Evolutionary conservation across 2,113 vertebrate species (phyloP).

Genomic region (Channa argus): DNA sequence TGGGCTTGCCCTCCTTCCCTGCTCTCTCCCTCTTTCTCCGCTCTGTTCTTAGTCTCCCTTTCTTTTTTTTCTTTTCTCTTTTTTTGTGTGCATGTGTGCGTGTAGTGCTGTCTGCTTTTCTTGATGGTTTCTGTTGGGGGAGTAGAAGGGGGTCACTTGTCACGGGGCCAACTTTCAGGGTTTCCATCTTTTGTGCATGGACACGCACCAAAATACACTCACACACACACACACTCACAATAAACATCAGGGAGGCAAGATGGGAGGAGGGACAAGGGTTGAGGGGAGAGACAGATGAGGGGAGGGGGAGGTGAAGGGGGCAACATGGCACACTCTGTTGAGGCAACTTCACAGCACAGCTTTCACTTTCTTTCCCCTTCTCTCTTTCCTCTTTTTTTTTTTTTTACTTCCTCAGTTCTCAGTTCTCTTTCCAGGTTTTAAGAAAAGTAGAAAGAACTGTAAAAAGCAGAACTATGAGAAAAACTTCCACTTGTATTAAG

Average conservation of each 20-base stretch:
- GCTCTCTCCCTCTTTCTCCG: conserved; percentile 63
- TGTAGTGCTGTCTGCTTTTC: conserved; percentile 72
- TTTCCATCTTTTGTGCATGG: conserved; percentile 65
- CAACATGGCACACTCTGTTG: conserved; percentile 66
- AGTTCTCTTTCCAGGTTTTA: conserved; percentile 38
- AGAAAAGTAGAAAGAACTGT: conserved; percentile 13
- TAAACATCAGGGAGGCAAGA: conserved; percentile 56
- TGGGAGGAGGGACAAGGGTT: conserved; percentile 41
- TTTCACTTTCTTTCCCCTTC: conserved; percentile 62
- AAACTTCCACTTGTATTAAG: conserved; percentile 1
- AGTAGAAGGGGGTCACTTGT: conserved; percentile 72
- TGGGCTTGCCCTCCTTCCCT: conserved; percentile 83
- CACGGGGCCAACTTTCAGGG: conserved; percentile 74
- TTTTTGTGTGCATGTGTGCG: conserved; percentile 29
- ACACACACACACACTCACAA: conserved; percentile 41
- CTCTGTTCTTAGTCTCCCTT: conserved; percentile 58
- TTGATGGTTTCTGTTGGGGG: conserved; percentile 69
- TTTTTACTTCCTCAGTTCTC: conserved; percentile 25
- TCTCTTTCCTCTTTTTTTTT: conserved; percentile 21
- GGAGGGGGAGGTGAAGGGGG: conserved; percentile 55
- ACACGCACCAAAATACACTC: conserved; percentile 21
- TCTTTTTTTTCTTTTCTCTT: conserved; percentile 42
- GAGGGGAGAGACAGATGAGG: conserved; percentile 39
- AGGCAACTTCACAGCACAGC: conserved; percentile 42
- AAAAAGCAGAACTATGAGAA: not conserved